A percentile compares a stretch with the other conserved stretches of the same genome.
phyloP scores from a whole-genome alignment of 2,888 invertebrate species.

The Drosophila atroscutellata region DNA sequence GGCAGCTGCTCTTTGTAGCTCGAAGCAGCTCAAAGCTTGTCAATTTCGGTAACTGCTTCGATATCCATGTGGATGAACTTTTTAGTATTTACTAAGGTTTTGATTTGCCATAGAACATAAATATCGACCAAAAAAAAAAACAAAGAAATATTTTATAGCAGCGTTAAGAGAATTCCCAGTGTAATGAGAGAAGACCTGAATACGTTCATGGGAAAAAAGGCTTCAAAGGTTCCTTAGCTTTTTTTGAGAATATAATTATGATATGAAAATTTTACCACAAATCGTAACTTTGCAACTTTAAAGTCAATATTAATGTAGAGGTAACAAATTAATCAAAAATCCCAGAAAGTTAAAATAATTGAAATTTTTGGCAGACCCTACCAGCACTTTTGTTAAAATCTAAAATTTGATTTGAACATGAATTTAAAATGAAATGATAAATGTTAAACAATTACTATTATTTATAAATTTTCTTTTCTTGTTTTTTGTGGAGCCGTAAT shows the following conservation, averaged over 20 bases:
- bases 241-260: background rate
- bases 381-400: background rate
- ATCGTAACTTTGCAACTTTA: background rate
- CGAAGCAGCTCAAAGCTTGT: slow-evolving; percentile 86
- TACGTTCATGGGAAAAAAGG: background rate
- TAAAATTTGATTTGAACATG: background rate
- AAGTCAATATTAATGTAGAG: too few relatives aligned
- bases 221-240: background rate
- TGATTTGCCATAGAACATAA: slow-evolving; percentile 53
- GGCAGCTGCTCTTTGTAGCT: slow-evolving; percentile 85
- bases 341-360: background rate
- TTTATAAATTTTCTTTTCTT: slow-evolving; percentile 12
- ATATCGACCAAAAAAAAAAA: slow-evolving; percentile 33
- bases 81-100: slow-evolving; percentile 71
- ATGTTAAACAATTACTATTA: background rate
- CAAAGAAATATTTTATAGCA: slow-evolving; percentile 52
- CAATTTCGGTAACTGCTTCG: slow-evolving; percentile 48
- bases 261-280: too few relatives aligned
- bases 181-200: slow-evolving; percentile 15
- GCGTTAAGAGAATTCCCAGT: slow-evolving; percentile 16
- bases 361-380: background rate
- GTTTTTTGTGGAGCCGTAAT: slow-evolving; percentile 15
- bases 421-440: background rate
- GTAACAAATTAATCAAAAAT: background rate
- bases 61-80: slow-evolving; percentile 50